A percentile compares a stretch with the other conserved stretches of the same genome.
Evolutionary conservation across 2,797 vertebrate species (phyloP).

Genomic region (Vespertilio murinus): DNA sequence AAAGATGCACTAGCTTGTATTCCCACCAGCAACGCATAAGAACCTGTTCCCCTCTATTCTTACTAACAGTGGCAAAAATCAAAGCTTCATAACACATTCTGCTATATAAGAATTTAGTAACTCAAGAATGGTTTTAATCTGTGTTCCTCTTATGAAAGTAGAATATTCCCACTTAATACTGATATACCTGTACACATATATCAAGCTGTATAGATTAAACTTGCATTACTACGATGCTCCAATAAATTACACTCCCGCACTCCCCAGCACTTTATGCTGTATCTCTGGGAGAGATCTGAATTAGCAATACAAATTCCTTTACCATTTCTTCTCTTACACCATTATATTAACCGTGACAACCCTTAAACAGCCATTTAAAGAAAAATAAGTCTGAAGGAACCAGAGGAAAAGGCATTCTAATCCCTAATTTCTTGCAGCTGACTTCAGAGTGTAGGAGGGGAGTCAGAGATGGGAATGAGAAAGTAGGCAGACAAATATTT

Average conservation of each 20-base stretch:
- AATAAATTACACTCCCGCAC: background rate
- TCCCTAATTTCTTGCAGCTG: background rate
- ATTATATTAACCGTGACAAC: background rate
- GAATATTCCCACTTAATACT: background rate
- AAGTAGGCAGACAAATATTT: background rate
- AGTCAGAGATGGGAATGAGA: background rate
- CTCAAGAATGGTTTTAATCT: background rate
- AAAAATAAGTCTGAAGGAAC: background rate
- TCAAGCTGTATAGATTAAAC: background rate
- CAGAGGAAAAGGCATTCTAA: background rate
- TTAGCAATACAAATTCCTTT: background rate
- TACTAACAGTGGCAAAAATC: background rate
- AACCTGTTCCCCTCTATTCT: background rate
- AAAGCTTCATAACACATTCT: background rate
- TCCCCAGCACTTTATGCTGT: background rate
- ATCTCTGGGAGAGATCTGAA: background rate
- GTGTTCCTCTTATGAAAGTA: background rate
- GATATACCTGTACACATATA: background rate
- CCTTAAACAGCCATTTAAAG: background rate
- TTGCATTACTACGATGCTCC: background rate
- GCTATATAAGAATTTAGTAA: background rate
- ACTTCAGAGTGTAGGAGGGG: background rate
- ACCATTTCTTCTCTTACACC: background rate
- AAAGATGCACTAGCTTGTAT: background rate
- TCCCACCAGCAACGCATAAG: background rate